Base-by-base conservation (phyloP, 2,888 invertebrate species). In the Drosophila pseudotakahashii region DNA sequence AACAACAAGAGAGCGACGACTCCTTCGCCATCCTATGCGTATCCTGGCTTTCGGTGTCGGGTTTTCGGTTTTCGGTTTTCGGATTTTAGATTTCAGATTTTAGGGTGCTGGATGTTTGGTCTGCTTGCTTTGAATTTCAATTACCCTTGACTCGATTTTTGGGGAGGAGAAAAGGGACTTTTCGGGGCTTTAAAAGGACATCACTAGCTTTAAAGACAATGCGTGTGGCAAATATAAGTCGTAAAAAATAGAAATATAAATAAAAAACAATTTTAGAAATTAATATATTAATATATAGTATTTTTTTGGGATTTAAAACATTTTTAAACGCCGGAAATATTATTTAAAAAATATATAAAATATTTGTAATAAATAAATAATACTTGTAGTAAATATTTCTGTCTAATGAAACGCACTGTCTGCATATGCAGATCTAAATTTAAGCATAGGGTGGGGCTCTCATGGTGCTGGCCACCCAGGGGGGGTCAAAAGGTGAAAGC, bases 51-150 rank as follows among this genome's bases (percentile, higher is more conserved):
- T 47, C 32, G 45, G 45, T 37, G 45, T 45, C 11, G 11, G 44
- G 54, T 2, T 34, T 16, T n/a, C 32, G 39, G 52, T 19, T 16
- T 34, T 34, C 3, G n/a, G 14, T 19, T 44, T 23, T 11, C 1
- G 45, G 23, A 14, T 19, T 34, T 26, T 13, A 26, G 39, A 23
- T 6, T 26, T 26, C 23, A 26, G 39, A 23, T 10, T 36, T 50
- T 26, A 13, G 45, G n/a, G 11, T 13, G 34, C 14, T 32, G 50
- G 52, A n/a, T 55, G 39, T 5, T 45, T 26, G 45, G 45, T 48
- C 52, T 39, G 67, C 50, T 60, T 57, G 61, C 72, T 60, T 79
- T 74, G 82, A 81, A 84, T 81, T 69, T 81, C 74, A 81, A 84
- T 81, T 81, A 72, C 48, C 54, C 63, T 26, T 7, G 45, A 59